Evolutionary conservation across 2,113 vertebrate species (phyloP).

Genomic region (Spermophilus dauricus): DNA sequence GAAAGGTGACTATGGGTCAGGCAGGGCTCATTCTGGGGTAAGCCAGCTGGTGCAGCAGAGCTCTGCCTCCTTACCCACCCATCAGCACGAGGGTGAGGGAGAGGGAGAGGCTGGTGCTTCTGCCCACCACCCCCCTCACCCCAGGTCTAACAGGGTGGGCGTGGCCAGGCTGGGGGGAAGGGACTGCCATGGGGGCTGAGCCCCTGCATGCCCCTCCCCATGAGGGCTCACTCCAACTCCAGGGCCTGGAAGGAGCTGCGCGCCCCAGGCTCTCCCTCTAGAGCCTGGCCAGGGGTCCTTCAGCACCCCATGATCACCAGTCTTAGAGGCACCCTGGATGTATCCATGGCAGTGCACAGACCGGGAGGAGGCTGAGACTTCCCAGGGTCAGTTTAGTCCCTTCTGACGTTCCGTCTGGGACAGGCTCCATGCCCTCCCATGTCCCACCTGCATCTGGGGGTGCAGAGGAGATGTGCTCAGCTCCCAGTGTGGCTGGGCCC

Average conservation of each 20-base stretch:
- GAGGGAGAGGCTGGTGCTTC: no score
- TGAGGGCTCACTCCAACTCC: neutral
- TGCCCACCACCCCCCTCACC: no score
- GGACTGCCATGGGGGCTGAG: neutral
- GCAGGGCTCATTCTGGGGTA: neutral
- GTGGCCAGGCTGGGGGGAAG: neutral
- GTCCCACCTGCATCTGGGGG: neutral
- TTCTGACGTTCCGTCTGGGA: neutral
- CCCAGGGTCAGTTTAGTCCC: fast-evolving
- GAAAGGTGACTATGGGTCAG: conserved; percentile 46
- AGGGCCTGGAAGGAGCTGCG: neutral
- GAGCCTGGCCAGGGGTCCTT: neutral
- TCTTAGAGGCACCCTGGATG: no score
- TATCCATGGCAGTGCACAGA: fast-evolving
- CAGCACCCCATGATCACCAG: neutral
- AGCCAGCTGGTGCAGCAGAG: neutral
- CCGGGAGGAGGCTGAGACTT: neutral
- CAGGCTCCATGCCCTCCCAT: fast-evolving
- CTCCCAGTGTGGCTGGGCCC: no score
- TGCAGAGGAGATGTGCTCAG: neutral
- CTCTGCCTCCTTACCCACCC: neutral
- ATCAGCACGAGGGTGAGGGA: no score
- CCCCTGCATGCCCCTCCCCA: neutral
- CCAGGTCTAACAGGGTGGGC: fast-evolving
- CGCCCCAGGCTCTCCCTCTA: neutral